A percentile compares a stretch with the other conserved stretches of the same genome.
These are phyloP conservation scores for Monarcha castaneiventris DNA, from an alignment of 2,113 vertebrate species.

Conservation along the genomic window DNA sequence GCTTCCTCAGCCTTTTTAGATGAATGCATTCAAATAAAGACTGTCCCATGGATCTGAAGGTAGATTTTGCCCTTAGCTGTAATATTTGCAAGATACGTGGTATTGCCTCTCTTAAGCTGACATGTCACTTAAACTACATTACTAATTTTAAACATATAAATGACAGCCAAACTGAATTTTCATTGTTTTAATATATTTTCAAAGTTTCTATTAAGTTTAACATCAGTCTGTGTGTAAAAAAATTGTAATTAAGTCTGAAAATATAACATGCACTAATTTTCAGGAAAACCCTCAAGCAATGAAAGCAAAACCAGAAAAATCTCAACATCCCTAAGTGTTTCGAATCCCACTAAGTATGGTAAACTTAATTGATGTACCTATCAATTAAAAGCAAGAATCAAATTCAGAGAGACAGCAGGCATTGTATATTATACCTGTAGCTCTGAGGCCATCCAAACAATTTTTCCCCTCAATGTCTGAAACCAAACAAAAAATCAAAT, in stretches of 20 bases:
- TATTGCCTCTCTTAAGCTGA: background rate
- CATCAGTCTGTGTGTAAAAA: background rate
- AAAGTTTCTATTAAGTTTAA: background rate
- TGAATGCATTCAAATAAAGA: background rate
- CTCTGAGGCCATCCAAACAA: background rate
- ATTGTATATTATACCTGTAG: background rate
- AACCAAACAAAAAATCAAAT: background rate
- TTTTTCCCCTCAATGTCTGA: background rate
- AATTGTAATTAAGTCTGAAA: background rate
- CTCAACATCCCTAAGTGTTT: background rate
- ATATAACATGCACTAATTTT: background rate
- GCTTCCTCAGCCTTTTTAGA: background rate
- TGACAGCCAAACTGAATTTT: background rate
- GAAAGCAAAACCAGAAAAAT: background rate
- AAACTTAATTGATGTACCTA: background rate
- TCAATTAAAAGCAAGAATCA: background rate
- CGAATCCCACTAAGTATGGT: no score
- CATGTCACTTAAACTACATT: background rate
- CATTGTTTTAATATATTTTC: background rate
- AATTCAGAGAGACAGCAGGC: background rate
- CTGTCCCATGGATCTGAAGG: background rate
- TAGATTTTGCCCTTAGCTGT: background rate
- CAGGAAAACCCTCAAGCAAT: background rate
- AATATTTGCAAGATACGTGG: background rate
- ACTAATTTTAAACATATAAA: background rate